Conservation (phyloP, 1,140 invertebrate genomes). For the Saccostrea echinata region DNA sequence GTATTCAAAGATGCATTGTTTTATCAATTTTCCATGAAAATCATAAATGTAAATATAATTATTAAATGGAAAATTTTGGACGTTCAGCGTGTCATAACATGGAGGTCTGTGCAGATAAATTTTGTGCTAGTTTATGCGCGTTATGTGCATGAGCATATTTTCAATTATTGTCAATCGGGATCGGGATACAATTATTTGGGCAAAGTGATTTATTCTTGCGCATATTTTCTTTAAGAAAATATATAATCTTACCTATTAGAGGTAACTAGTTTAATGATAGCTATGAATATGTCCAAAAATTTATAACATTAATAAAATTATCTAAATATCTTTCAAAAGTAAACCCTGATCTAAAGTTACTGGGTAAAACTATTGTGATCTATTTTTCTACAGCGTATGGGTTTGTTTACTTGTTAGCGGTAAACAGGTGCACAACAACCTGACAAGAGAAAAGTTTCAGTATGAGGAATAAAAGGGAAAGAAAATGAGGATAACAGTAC, state of each 20-base stretch:
- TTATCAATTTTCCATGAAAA: too few relatives aligned
- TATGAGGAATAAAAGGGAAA: neutral
- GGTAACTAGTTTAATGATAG: neutral
- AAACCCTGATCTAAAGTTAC: neutral
- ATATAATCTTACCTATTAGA: neutral
- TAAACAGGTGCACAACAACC: constrained; percentile 42
- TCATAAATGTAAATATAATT: too few relatives aligned
- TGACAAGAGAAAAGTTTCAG: constrained; percentile 8
- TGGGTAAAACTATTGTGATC: neutral
- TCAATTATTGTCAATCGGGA: neutral
- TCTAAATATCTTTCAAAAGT: neutral
- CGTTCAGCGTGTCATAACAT: too few relatives aligned
- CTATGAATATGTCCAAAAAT: neutral
- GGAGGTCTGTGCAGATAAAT: too few relatives aligned
- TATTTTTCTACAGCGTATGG: constrained; percentile 38
- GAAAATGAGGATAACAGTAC: constrained; percentile 55
- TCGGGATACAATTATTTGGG: neutral
- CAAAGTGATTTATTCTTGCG: constrained; percentile 17
- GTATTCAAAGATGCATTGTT: too few relatives aligned
- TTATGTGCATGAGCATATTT: too few relatives aligned
- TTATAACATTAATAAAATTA: neutral
- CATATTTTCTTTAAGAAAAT: neutral
- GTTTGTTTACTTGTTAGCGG: constrained; percentile 42
- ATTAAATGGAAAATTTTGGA: too few relatives aligned
- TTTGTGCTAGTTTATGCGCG: too few relatives aligned